Base-by-base conservation (phyloP, 2,888 invertebrate genomes). In the Amphiduros pacificus region DNA sequence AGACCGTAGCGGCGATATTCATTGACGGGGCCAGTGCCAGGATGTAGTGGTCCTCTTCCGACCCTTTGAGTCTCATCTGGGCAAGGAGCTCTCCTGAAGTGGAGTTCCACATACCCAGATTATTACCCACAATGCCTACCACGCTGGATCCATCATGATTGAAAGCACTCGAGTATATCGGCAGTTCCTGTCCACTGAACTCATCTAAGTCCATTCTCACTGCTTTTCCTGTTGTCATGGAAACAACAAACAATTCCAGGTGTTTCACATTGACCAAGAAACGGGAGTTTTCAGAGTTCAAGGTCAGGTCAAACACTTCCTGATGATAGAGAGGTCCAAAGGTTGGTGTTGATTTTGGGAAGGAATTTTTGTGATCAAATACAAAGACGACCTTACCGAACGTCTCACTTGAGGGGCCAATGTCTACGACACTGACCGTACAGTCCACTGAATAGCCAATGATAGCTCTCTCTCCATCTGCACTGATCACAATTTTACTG, bases 381-480 rank as follows among this genome's bases (percentile, higher is more conserved):
- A n/a, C 29, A n/a, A 61, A 31, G 28, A 64, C 14, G 22, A 40
- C 36, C 2, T 26, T 32, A 11, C 67, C 67, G 28, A 66, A 68
- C 22, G 36, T 28, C 1, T 27, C 17, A 26, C 60, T 60, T 2
- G 55, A n/a, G 17, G 60, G 51, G 26, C 63, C 63, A n/a, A 71
- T 57, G 56, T 68, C 62, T 24, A 58, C 50, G 6, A 65, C 63
- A 22, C 55, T 53, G 28, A 75, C 71, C n/a, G 61, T 44, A 55
- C 76, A 74, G 57, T 67, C 70, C 3, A 66, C 60, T 5, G 63
- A 63, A 36, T 71, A 65, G 31, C 74, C 76, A 27, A 73, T 62
- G 27, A 72, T 69, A 11, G 66, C 70, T 14, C 63, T 41, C 17
- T 63, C 60, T 31, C 73, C 69, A 61, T 75, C 74, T 1, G 54